phyloP scores from a whole-genome alignment of 2,888 invertebrate genomes.

The Calameuta pallipes region DNA sequence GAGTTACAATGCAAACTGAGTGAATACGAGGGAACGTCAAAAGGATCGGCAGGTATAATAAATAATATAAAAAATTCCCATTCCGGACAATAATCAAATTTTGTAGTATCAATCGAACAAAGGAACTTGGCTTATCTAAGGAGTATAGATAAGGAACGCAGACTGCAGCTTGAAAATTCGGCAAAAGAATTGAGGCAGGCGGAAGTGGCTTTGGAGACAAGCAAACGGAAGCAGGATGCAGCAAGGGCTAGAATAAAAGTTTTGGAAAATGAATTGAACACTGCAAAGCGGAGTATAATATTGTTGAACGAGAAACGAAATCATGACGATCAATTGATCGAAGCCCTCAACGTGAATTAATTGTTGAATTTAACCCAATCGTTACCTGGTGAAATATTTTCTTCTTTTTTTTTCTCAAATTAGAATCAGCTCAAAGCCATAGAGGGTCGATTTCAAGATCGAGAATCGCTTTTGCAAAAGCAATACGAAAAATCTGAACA shows the following conservation, averaged over 20 bases:
- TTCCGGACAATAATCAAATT: constrained; percentile 10
- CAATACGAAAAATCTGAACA: constrained; percentile 44
- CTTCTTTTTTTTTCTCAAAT: neutral
- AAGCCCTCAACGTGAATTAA: constrained; percentile 70
- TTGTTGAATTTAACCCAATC: neutral
- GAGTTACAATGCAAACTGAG: constrained; percentile 76
- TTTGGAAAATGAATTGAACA: constrained; percentile 74
- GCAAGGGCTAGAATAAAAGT: constrained; percentile 76
- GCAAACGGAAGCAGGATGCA: constrained; percentile 75
- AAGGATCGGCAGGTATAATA: constrained; percentile 20
- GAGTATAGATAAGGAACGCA: constrained; percentile 70
- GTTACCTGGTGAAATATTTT: no score
- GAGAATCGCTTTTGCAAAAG: constrained; percentile 36
- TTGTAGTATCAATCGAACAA: constrained; percentile 31
- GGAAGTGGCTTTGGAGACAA: constrained; percentile 71
- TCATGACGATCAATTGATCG: constrained; percentile 74
- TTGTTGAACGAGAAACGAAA: constrained; percentile 74
- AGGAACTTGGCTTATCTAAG: constrained; percentile 58
- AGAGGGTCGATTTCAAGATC: constrained; percentile 44
- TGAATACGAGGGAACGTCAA: constrained; percentile 36
- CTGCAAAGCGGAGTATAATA: constrained; percentile 71
- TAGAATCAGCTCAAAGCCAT: constrained; percentile 46
- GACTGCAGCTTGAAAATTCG: constrained; percentile 71
- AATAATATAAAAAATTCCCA: neutral
- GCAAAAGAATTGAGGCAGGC: constrained; percentile 71